These are phyloP conservation scores for Falco rusticolus DNA, from an alignment of 2,797 vertebrate species.

Conservation along the genomic window DNA sequence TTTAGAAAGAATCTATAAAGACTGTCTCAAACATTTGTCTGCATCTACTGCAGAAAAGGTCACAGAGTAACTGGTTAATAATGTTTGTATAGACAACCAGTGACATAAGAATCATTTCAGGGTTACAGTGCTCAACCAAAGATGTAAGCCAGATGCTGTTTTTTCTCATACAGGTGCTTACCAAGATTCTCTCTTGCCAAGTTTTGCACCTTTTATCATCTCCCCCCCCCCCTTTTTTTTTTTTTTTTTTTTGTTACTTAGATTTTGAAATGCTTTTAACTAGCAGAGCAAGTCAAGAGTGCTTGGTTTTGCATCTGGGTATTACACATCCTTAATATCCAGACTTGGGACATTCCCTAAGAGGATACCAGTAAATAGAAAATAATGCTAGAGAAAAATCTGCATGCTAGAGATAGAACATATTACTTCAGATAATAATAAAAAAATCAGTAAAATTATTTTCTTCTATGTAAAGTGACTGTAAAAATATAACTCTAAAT, in stretches of 20 bases:
- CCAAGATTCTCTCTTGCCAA: background rate
- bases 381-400: background rate
- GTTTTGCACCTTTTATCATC: background rate
- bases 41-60: conserved; percentile 51
- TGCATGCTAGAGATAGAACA: background rate
- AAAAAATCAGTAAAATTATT: background rate
- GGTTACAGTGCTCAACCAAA: background rate
- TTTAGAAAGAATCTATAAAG: conserved; percentile 66
- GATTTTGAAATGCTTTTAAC: background rate
- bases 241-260: conserved; percentile 18
- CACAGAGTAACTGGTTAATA: conserved; percentile 50
- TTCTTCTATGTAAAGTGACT: background rate
- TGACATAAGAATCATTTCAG: conserved; percentile 42
- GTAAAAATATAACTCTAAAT: background rate
- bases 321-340: conserved; percentile 15
- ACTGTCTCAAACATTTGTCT: conserved; percentile 54
- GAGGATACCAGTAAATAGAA: background rate
- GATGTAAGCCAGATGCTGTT: background rate
- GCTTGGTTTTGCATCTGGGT: conserved; percentile 47
- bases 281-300: conserved; percentile 6
- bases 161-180: background rate
- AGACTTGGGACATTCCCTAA: conserved; percentile 3
- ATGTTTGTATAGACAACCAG: conserved; percentile 8
- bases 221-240: accelerated
- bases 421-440: background rate